Evolutionary conservation across 2,888 invertebrate genomes (phyloP).

Genomic region (Tetramorium bicarinatum): DNA sequence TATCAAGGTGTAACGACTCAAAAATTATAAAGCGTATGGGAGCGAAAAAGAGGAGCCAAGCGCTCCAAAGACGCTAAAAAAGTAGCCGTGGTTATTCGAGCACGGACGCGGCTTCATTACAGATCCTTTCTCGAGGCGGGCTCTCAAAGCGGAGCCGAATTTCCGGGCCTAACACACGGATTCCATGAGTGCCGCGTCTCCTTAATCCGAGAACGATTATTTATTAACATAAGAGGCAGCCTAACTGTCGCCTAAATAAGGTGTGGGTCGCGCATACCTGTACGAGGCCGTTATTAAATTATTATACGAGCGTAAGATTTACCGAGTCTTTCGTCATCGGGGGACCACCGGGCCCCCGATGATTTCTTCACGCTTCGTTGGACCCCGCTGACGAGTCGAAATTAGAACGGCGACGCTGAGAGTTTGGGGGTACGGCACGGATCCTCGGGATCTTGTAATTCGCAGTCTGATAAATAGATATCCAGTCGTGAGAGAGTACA

Average conservation of each 20-base stretch:
- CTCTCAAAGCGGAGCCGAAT: constrained; percentile 66
- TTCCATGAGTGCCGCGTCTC: constrained; percentile 65
- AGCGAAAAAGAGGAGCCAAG: not conserved
- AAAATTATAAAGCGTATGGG: constrained; percentile 1
- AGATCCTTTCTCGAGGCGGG: constrained; percentile 43
- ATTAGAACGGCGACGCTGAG: constrained; percentile 61
- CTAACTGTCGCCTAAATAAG: constrained; percentile 76
- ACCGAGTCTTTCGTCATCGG: constrained; percentile 80
- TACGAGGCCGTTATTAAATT: constrained; percentile 81
- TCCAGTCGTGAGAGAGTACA: not conserved
- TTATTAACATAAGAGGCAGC: constrained; percentile 81
- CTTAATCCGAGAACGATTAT: constrained; percentile 83
- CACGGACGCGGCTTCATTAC: constrained; percentile 32
- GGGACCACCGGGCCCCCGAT: constrained; percentile 64
- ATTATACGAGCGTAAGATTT: constrained; percentile 82
- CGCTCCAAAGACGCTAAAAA: constrained; percentile 26
- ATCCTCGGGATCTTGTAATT: not conserved
- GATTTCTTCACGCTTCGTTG: constrained; percentile 68
- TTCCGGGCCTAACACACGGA: constrained; percentile 68
- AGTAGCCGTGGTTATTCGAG: constrained; percentile 9
- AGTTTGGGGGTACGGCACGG: not conserved
- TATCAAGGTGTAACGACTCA: not conserved
- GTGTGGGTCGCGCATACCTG: constrained; percentile 72
- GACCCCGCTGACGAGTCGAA: constrained; percentile 49
- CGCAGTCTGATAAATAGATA: not conserved